Evolutionary conservation across 1,140 invertebrate genomes (phyloP).

Genomic region (Druon quercuslanigerum): DNA sequence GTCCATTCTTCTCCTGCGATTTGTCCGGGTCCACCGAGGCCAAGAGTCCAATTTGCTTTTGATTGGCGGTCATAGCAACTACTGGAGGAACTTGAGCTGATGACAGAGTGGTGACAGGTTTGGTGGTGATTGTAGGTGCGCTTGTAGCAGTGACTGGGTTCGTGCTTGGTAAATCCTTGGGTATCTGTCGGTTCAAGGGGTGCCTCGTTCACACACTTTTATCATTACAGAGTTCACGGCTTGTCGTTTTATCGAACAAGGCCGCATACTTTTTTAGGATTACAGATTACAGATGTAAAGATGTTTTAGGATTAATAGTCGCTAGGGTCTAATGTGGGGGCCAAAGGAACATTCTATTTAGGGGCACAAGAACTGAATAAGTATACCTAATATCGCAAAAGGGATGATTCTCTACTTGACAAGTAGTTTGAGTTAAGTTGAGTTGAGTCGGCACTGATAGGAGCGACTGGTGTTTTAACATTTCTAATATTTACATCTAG

Average conservation of each 20-base stretch:
- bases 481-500: neutral
- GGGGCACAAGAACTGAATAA: slow-evolving; percentile 3
- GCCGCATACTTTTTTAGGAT: neutral
- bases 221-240: slow-evolving; percentile 34
- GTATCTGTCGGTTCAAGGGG: slow-evolving; percentile 78
- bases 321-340: slow-evolving; percentile 9
- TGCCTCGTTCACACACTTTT: slow-evolving; percentile 70
- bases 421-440: slow-evolving; percentile 34
- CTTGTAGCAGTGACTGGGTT: slow-evolving; percentile 70
- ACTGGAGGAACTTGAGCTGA: slow-evolving; percentile 65
- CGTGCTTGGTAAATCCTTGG: slow-evolving; percentile 77
- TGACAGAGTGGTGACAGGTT: slow-evolving; percentile 66
- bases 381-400: slow-evolving; percentile 12
- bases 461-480: slow-evolving; percentile 43
- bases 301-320: slow-evolving; percentile 15
- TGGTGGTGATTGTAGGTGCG: slow-evolving; percentile 69
- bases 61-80: slow-evolving; percentile 61
- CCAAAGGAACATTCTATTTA: slow-evolving; percentile 21
- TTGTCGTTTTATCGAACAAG: slow-evolving; percentile 10
- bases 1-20: slow-evolving; percentile 66
- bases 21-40: slow-evolving; percentile 58
- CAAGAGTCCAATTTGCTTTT: slow-evolving; percentile 66
- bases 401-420: slow-evolving; percentile 8
- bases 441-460: slow-evolving; percentile 39
- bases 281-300: neutral